A percentile compares a stretch with the other conserved stretches of the same genome.
Conservation (phyloP, 2,888 invertebrate genomes). For the Sphaerophoria taeniata region DNA sequence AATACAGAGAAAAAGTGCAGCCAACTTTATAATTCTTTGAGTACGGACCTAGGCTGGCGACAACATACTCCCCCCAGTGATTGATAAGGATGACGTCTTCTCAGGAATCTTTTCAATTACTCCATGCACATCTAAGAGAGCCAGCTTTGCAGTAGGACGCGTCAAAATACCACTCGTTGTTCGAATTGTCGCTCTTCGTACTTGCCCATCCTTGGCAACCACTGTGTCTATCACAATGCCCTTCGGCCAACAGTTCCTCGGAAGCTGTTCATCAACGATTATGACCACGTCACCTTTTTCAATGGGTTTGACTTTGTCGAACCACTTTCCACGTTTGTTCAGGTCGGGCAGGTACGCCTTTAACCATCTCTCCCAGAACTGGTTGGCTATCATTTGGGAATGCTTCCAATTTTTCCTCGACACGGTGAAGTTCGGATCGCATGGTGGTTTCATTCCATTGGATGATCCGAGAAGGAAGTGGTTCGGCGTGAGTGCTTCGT, state of each 20-base stretch:
- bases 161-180: background rate
- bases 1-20: background rate
- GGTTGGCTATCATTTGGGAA: constrained; percentile 15
- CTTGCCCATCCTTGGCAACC: background rate
- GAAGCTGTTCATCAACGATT: constrained; percentile 9
- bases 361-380: constrained; percentile 48
- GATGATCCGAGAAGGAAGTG: constrained; percentile 66
- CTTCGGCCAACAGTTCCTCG: constrained; percentile 9
- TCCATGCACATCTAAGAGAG: background rate
- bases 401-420: constrained; percentile 31
- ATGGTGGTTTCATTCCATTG: constrained; percentile 21
- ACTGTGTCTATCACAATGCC: background rate
- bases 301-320: constrained; percentile 28
- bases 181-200: background rate
- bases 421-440: background rate
- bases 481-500: constrained; percentile 67
- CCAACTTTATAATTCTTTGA: background rate
- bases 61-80: constrained; percentile 32
- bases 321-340: constrained; percentile 66
- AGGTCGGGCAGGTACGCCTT: constrained; percentile 72
- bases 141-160: constrained; percentile 3
- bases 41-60: constrained; percentile 4
- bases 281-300: constrained; percentile 58
- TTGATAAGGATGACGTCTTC: background rate
- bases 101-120: constrained; percentile 7